Conservation (phyloP, 2,797 vertebrate species). For the Acanthurus leucopareius region DNA sequence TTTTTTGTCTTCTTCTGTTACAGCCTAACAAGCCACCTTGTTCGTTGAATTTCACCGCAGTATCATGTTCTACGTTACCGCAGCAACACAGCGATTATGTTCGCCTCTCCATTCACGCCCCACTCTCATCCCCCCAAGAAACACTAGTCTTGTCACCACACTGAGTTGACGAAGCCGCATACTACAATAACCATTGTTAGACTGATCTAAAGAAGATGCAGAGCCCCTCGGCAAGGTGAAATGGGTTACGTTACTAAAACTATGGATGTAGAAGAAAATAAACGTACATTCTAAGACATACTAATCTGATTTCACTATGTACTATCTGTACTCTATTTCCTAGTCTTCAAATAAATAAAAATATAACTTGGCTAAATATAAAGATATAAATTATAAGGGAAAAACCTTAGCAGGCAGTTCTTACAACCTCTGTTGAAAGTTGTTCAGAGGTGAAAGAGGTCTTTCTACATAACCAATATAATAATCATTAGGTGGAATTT, state of each 20-base stretch:
- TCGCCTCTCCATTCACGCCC: conserved; percentile 76
- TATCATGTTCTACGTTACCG: conserved; percentile 81
- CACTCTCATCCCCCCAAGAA: conserved; percentile 76
- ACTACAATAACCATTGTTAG: conserved; percentile 58
- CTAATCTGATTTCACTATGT: too few relatives aligned
- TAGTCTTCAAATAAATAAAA: too few relatives aligned
- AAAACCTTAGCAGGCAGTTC: too few relatives aligned
- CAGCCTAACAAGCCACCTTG: conserved; percentile 65
- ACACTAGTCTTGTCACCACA: conserved; percentile 68
- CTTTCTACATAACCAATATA: too few relatives aligned
- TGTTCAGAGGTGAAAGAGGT: too few relatives aligned
- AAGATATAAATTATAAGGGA: too few relatives aligned
- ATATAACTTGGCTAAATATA: too few relatives aligned
- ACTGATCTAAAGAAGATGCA: conserved; percentile 56
- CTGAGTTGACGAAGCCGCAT: conserved; percentile 52
- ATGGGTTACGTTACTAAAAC: conserved; percentile 9
- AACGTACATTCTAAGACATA: neutral
- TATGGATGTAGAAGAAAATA: conserved; percentile 15
- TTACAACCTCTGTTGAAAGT: too few relatives aligned
- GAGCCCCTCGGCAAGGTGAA: conserved; percentile 39
- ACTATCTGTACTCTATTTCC: too few relatives aligned
- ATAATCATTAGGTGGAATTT: neutral
- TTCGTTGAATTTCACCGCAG: conserved; percentile 57
- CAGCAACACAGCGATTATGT: conserved; percentile 81
- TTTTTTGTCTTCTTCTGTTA: conserved; percentile 58